phyloP scores from a whole-genome alignment of 1,140 invertebrate species.

The Hyposmocoma kahamanoa region DNA sequence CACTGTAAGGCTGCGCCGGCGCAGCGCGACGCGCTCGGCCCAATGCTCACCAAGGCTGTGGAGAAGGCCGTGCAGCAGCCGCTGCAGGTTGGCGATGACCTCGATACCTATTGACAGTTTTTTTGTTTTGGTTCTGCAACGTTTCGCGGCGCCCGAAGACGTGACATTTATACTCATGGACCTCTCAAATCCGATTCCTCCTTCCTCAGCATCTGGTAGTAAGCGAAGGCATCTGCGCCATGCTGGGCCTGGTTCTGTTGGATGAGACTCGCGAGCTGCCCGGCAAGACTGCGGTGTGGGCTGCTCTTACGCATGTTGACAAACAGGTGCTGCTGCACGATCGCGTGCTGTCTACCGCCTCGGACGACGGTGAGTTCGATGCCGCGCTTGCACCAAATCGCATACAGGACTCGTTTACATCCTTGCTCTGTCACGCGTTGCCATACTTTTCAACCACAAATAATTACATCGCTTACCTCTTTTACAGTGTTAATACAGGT shows the following conservation, averaged over 20 bases:
- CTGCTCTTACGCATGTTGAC: slow-evolving; percentile 79
- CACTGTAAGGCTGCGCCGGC: slow-evolving; percentile 38
- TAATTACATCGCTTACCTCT: slow-evolving; percentile 69
- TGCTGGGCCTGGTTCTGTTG: slow-evolving; percentile 82
- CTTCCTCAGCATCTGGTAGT: slow-evolving; percentile 75
- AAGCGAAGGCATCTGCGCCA: slow-evolving; percentile 86
- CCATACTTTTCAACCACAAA: no score
- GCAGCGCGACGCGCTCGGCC: slow-evolving; percentile 68
- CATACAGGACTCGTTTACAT: no score
- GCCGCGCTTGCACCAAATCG: no score
- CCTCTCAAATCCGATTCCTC: no score
- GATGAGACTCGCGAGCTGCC: slow-evolving; percentile 74
- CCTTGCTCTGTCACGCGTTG: no score
- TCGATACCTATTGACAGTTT: no score
- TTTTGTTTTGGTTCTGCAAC: not conserved
- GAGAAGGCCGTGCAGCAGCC: slow-evolving; percentile 82
- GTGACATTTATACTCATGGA: no score
- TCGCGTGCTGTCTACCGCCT: slow-evolving; percentile 81
- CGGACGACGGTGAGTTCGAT: slow-evolving; percentile 75
- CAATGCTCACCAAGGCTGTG: slow-evolving; percentile 78
- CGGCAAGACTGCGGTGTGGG: slow-evolving; percentile 77
- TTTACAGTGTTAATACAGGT: slow-evolving; percentile 69
- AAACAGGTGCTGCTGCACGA: slow-evolving; percentile 89
- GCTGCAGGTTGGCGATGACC: slow-evolving; percentile 66
- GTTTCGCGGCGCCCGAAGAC: no score